Evolutionary conservation across 2,888 invertebrate species (phyloP), one percentile per base, ranked within the genome.

Genomic region (Mesorhabditis sp.): DNA sequence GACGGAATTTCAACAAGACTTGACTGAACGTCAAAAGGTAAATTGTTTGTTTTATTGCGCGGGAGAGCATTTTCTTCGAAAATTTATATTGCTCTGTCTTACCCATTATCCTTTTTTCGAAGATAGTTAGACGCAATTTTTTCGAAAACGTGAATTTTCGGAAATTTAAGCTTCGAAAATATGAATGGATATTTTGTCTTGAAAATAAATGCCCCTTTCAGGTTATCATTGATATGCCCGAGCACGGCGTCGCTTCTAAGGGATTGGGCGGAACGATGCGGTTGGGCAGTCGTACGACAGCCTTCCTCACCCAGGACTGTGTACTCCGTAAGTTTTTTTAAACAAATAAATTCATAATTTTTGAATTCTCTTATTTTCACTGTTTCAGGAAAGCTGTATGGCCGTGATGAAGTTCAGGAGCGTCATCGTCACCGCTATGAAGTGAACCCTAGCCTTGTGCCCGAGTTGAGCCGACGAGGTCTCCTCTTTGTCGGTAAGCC

Each of bases 341-440:
- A 28, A 28, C 28, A 28, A 28, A 28, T 28, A 28, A 28, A 28
- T 28, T 28, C 28, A 28, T 28, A 43, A 10, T 66, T 43, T 43
- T 41, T 71, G 58, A 15, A 64, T 62, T 7, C 41, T 45, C 43
- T n/a, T 42, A 42, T 45, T 4, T 69, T 65, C n/a, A 13, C n/a
- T 6, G 61, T 63, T 77, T 62, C 62, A 82, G 82, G 76, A 65
- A 76, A 78, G 45, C 74, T 83, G 45, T 83, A 83, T 69, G 76
- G 73, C 6, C 50, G 72, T 5, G 71, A 74, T 67, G 90, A 72
- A 68, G 91, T 99, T 68, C 93, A 95, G 83, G 98, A 98, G 87
- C 90, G 98, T 4, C 98, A 99, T 87, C 89, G 98, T 66, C 98
- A 98, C 87, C 90, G 98, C 43, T 99, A 94, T 86, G 98, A 99